A percentile compares a stretch with the other conserved stretches of the same genome.
phyloP scores from a whole-genome alignment of 2,113 vertebrate species.

The Pomatorhinus ruficollis region DNA sequence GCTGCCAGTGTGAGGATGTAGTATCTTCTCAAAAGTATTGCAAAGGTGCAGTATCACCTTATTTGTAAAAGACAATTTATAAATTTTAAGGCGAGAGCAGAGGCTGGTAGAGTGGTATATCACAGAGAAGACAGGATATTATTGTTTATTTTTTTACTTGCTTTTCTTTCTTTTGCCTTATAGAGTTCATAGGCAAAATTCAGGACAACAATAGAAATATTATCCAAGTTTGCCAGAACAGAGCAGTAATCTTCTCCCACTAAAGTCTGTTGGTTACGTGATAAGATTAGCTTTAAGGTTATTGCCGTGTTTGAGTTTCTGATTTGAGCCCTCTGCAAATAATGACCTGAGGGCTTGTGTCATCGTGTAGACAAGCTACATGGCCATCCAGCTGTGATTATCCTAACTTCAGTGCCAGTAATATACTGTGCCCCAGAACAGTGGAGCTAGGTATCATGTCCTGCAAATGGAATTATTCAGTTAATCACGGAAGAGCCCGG shows the following conservation, averaged over 20 bases:
- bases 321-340: background rate
- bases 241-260: background rate
- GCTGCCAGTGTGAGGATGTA: background rate
- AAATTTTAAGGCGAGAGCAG: background rate
- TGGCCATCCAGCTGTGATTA: slow-evolving; percentile 10
- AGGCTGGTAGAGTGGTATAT: background rate
- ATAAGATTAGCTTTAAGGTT: slow-evolving; percentile 11
- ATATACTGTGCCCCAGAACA: background rate
- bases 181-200: background rate
- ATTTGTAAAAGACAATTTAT: background rate
- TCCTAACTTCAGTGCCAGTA: background rate
- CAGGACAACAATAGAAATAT: background rate
- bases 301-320: background rate
- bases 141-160: background rate
- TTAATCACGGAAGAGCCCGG: background rate
- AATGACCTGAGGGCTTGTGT: background rate
- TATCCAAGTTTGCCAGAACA: background rate
- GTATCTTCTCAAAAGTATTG: background rate
- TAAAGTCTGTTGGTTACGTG: background rate
- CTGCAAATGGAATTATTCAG: slow-evolving; percentile 43
- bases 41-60: background rate
- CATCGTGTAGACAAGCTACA: background rate
- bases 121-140: background rate
- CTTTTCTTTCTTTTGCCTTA: background rate
- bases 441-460: slow-evolving; percentile 18